Evolutionary conservation across 2,113 vertebrate species (phyloP).

Genomic region (Todiramphus chloris): DNA sequence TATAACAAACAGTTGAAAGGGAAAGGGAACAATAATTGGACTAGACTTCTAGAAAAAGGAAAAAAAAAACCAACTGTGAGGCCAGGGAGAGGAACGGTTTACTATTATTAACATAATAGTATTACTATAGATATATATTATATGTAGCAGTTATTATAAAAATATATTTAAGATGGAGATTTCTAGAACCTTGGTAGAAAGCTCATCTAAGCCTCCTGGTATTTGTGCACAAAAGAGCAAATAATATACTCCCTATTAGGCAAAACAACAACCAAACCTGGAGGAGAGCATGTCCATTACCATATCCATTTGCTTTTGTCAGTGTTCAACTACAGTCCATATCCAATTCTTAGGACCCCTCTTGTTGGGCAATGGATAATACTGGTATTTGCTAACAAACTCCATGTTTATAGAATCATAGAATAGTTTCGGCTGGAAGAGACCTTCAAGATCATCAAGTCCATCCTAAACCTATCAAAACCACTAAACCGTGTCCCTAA

Average conservation of each 20-base stretch:
- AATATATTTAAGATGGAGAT: background rate
- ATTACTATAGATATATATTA: background rate
- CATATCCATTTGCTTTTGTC: background rate
- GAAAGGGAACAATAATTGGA: background rate
- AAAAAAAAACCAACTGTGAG: background rate
- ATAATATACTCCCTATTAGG: no score
- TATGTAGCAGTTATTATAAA: background rate
- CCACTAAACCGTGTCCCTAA: no score
- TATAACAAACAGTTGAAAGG: background rate
- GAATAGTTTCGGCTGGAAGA: no score
- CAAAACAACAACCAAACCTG: background rate
- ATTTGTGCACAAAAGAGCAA: background rate
- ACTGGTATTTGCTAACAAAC: background rate
- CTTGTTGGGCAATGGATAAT: background rate
- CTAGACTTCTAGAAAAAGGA: background rate
- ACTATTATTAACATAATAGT: no score
- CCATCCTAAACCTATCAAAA: no score
- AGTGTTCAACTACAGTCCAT: rapidly evolving
- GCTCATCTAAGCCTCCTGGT: background rate
- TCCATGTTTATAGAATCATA: no score
- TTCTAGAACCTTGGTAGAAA: background rate
- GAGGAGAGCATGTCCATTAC: background rate
- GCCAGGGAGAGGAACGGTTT: no score
- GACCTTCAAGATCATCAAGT: no score
- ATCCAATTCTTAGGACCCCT: background rate